Percentiles rank a stretch among this genome's conserved stretches.
Evolutionary conservation across 2,113 vertebrate genomes (phyloP).

Genomic region (Perca fluviatilis): DNA sequence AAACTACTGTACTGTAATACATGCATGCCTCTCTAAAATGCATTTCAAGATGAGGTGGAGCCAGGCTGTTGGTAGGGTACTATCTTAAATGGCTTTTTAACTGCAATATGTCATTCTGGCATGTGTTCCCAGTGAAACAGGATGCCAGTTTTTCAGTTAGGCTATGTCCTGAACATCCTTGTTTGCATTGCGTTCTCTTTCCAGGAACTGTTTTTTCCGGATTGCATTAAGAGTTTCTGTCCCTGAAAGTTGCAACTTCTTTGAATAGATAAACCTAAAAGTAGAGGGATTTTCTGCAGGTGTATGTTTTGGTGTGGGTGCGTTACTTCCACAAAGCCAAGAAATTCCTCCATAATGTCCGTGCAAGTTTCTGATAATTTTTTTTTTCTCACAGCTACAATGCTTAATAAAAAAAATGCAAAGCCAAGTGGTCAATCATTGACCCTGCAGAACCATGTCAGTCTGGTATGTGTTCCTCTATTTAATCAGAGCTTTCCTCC

Average conservation of each 20-base stretch:
- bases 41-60: conserved; percentile 28
- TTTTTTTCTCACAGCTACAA: conserved; percentile 13
- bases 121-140: conserved; percentile 22
- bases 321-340: conserved; percentile 22
- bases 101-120: background rate
- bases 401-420: conserved; percentile 33
- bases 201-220: conserved; percentile 59
- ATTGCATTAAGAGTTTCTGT: background rate
- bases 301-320: conserved; percentile 31
- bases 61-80: conserved; percentile 1
- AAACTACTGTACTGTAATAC: background rate
- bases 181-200: conserved; percentile 5
- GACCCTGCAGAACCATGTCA: conserved; percentile 44
- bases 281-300: conserved; percentile 23
- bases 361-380: conserved; percentile 26
- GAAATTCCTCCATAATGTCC: conserved; percentile 35
- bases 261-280: conserved; percentile 14
- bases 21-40: background rate
- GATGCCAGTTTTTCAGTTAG: conserved; percentile 28
- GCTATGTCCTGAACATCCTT: background rate
- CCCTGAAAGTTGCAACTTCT: conserved; percentile 26
- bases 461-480: conserved; percentile 58
- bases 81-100: conserved; percentile 18
- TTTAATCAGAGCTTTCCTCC: conserved; percentile 51
- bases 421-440: conserved; percentile 38